Evolutionary conservation across 2,888 invertebrate species (phyloP), one percentile per base, ranked within the genome.

Genomic region (Caenorhabditis sp.): DNA sequence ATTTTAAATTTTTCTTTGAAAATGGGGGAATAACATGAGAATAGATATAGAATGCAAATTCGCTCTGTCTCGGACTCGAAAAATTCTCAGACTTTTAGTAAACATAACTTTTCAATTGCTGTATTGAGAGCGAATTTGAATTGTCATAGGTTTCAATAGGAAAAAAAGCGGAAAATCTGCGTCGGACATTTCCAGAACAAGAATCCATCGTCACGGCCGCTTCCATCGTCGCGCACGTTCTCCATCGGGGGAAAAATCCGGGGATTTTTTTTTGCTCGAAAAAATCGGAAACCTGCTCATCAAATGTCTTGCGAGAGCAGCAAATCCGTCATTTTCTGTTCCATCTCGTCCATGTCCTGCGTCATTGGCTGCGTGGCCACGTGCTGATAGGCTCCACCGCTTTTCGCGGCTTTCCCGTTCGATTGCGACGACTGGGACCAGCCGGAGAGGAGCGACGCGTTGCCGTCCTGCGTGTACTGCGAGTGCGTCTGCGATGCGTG

Each of bases 291-390:
- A 13, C 35, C 2, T 2, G 9, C 6, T 32, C 46, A 8, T 66
- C 66, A 66, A 50, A 35, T 45, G 48, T 70, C 77, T 50, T 85
- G 83, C n/a, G 83, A 83, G 13, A 83, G 63, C 37, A 83, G 37
- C 52, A 85, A 46, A 37, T 79, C 73, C 17, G 65, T 77, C 83
- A 85, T 80, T 15, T 83, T 80, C 43, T 70, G 59, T 39, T 82
- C 83, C 17, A 85, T 46, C 20, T 82, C 81, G 45, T 82, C 82
- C 26, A 76, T 70, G 39, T 80, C 79, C 41, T 80, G 79, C 8
- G 76, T 66, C 63, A 80, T 53, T 48, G 46, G 66, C 37, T 75
- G 66, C 1, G 66, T 58, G 11, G 27, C 6, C 27, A 71, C 48
- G 2, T 45, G 52, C 20, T 56, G 15, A 11, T 53, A 52, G 9